Conservation (phyloP, 2,888 invertebrate species). For the Xanthia icteritia region DNA sequence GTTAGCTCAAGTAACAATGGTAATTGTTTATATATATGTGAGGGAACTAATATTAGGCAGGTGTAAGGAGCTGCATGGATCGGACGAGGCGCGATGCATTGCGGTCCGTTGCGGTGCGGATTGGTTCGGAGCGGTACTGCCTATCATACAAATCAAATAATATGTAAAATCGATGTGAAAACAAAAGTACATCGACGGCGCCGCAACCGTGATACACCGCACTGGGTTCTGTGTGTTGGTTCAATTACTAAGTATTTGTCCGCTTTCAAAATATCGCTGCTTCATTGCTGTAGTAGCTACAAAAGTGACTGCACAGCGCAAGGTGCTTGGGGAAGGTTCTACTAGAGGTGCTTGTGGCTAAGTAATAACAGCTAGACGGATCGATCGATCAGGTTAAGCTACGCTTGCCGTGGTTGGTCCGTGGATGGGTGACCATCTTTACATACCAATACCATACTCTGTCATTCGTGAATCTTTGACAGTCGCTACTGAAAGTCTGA, state of each 20-base stretch:
- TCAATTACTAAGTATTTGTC: no score
- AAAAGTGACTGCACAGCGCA: neutral
- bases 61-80: neutral
- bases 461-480: no score
- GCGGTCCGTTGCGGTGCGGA: neutral
- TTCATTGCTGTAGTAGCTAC: no score
- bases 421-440: no score
- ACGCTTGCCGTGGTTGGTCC: no score
- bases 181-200: neutral
- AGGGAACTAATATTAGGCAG: neutral
- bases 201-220: neutral
- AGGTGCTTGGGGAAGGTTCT: no score
- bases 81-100: neutral
- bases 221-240: neutral
- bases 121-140: neutral
- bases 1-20: conserved; percentile 4
- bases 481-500: no score
- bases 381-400: no score
- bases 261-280: no score
- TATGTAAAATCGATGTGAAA: neutral
- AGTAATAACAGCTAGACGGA: no score
- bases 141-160: neutral
- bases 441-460: no score
- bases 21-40: conserved; percentile 6
- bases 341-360: no score